Evolutionary conservation across 2,797 vertebrate genomes (phyloP).

Genomic region (Centropyge bicolor): DNA sequence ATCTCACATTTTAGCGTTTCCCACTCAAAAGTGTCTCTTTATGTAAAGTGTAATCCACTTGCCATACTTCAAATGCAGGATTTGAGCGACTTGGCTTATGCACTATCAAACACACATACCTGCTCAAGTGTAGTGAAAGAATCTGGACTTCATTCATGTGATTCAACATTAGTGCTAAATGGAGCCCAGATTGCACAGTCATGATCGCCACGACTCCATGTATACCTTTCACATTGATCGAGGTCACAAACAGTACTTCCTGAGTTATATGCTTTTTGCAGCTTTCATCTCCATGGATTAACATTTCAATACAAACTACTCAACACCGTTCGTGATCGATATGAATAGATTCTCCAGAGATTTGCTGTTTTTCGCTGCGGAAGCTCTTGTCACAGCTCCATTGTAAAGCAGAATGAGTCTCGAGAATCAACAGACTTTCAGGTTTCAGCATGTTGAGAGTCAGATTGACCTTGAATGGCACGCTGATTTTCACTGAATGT

Average conservation of each 20-base stretch:
- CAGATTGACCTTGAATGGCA: constrained; percentile 16
- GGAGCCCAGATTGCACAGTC: background rate
- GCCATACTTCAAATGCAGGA: background rate
- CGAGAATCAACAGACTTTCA: background rate
- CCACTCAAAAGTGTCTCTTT: background rate
- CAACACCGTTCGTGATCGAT: background rate
- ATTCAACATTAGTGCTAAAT: background rate
- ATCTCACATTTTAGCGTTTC: background rate
- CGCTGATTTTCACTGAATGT: constrained; percentile 5
- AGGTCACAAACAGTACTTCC: background rate
- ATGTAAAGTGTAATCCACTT: constrained; percentile 12
- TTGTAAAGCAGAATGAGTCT: background rate
- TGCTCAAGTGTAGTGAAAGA: background rate
- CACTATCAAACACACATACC: constrained; percentile 5
- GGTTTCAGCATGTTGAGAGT: constrained; percentile 1
- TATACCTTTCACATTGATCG: constrained; percentile 9
- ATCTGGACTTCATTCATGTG: background rate
- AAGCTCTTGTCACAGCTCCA: background rate
- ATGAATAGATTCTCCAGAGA: background rate
- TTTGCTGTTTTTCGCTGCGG: background rate
- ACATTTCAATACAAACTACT: constrained; percentile 24
- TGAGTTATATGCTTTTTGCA: constrained; percentile 1
- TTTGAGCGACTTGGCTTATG: background rate
- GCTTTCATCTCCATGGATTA: constrained; percentile 45
- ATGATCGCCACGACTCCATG: background rate